Conservation (phyloP, 2,797 vertebrate genomes). For the Carduelis carduelis region DNA sequence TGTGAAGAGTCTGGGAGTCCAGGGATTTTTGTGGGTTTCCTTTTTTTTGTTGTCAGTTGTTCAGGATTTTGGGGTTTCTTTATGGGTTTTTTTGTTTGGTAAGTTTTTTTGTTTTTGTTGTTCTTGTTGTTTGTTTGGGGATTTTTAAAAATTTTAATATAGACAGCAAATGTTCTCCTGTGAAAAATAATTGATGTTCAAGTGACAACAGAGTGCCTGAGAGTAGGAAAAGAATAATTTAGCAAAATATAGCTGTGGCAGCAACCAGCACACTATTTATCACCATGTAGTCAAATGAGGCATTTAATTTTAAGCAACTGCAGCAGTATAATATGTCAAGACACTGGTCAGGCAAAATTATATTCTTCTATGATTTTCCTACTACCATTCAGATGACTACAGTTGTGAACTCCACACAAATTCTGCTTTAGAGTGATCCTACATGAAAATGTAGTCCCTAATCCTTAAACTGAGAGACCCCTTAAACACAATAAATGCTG, state of each 20-base stretch:
- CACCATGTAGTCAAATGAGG: neutral
- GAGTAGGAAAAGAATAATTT: neutral
- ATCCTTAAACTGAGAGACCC: neutral
- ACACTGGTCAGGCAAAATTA: neutral
- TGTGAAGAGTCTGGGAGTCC: neutral
- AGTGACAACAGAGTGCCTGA: neutral
- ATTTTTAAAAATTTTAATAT: neutral
- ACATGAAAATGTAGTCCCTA: neutral
- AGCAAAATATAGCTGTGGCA: neutral
- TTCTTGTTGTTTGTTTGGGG: neutral
- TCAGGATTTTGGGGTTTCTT: neutral
- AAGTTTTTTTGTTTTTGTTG: neutral
- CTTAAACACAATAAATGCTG: neutral
- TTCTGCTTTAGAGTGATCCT: neutral
- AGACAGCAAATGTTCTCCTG: neutral
- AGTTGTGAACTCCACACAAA: neutral
- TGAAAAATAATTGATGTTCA: neutral
- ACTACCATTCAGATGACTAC: neutral
- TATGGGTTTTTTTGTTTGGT: neutral
- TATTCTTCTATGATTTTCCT: neutral
- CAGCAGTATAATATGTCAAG: neutral
- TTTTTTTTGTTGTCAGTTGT: accelerated
- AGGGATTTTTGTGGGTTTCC: neutral
- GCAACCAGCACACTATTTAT: neutral
- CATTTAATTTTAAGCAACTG: neutral